Evolutionary conservation across 2,888 invertebrate species (phyloP), one percentile per base, ranked within the genome.

Genomic region (Caenorhabditis sp.): DNA sequence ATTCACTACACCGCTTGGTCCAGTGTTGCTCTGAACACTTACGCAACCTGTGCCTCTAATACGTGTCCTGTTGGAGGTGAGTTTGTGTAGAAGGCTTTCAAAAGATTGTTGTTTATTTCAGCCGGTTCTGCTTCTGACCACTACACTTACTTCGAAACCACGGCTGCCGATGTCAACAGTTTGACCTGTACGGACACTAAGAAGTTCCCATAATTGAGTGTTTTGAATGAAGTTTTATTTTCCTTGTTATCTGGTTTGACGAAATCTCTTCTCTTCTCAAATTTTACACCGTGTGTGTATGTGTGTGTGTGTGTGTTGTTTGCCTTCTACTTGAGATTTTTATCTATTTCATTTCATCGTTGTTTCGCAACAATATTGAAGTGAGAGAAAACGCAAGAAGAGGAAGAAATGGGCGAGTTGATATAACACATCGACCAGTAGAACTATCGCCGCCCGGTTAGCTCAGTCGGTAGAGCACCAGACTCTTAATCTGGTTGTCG

Each of bases 381-480:
- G 16, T 19, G 22, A 49, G 49, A 49, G 14, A 6, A 54, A 54
- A 54, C 12, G 19, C 22, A 12, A 54, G 26, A 54, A 19, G 22
- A 1, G 49, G 14, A 14, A 22, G 24, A 10, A 12, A 24, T 24
- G 51, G 19, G 26, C 19, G 14, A 14, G 14, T 19, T 26, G 26
- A 14, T 26, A 26, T 24, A 12, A 54, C 14, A 54, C 26, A 26
- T 26, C 24, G 24, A 26, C 26, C 2, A 38, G 38, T 38, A 22
- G n/a, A 1, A 1, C n/a, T 22, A 47, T 56, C 31, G 69, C 76
- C 73, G 89, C 87, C 89, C 88, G 89, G 90, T 90, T 90, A 90
- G 90, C 90, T 90, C 89, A 90, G 90, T 90, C 89, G 89, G 90
- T 89, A 90, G 90, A 90, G 90, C 90, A 90, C 90, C 90, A 90